These are phyloP conservation scores for Apis cerana DNA, from an alignment of 1,140 invertebrate genomes.

Conservation along the genomic window DNA sequence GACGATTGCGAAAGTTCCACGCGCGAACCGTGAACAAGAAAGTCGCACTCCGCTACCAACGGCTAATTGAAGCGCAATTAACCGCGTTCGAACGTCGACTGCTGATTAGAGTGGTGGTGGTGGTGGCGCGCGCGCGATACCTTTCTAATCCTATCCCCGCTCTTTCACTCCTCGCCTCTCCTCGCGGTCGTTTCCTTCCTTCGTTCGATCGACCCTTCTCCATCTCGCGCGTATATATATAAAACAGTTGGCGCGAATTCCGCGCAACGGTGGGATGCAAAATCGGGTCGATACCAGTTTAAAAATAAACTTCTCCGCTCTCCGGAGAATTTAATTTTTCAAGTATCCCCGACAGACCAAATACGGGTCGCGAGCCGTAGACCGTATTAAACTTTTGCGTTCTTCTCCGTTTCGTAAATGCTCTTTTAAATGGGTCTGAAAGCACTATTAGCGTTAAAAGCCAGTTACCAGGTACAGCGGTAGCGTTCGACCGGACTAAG, in stretches of 20 bases:
- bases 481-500: conserved; percentile 21
- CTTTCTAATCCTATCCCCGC: too few species aligned
- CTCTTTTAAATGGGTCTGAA: conserved; percentile 51
- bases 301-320: conserved; percentile 17
- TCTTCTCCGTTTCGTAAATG: conserved; percentile 46
- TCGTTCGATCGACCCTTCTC: too few species aligned
- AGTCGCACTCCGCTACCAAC: conserved; percentile 20
- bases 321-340: conserved; percentile 28
- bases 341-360: conserved; percentile 7
- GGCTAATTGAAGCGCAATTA: conserved; percentile 73
- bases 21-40: conserved; percentile 41
- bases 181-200: too few species aligned
- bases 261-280: neutral
- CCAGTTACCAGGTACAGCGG: conserved; percentile 35
- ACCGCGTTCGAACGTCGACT: conserved; percentile 68
- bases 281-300: neutral
- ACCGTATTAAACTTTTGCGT: conserved; percentile 31
- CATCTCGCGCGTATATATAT: too few species aligned
- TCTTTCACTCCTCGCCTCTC: too few species aligned
- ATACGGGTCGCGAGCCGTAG: conserved; percentile 3
- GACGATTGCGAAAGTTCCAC: conserved; percentile 57
- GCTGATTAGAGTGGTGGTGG: conserved; percentile 54
- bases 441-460: conserved; percentile 56
- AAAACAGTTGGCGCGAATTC: neutral
- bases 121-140: neutral